Percentiles rank a stretch among this genome's conserved stretches.
Conservation (phyloP, 1,140 invertebrate genomes). For the Gryllus bimaculatus region DNA sequence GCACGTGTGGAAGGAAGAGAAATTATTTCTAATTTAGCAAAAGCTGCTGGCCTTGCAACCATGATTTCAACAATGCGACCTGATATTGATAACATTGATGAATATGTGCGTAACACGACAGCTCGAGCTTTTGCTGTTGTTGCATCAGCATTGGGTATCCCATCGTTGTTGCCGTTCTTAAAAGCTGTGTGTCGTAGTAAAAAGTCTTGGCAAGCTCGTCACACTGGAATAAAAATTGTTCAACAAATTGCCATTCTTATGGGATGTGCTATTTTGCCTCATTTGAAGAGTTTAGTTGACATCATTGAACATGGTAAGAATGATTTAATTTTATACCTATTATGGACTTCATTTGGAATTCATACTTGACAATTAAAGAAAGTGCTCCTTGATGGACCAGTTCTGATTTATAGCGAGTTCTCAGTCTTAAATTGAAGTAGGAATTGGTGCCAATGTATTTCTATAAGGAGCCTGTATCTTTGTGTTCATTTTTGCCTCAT, state of each 20-base stretch:
- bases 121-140: slow-evolving; percentile 98
- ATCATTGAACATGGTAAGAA: slow-evolving; percentile 92
- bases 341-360: not conserved
- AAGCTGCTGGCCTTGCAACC: slow-evolving; percentile 98
- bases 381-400: too few relatives aligned
- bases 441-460: too few relatives aligned
- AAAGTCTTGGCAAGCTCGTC: slow-evolving; percentile 99
- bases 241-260: slow-evolving; percentile 99
- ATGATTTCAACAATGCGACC: slow-evolving; percentile 99
- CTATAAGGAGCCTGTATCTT: too few relatives aligned
- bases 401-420: too few relatives aligned
- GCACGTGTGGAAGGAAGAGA: slow-evolving; percentile 98
- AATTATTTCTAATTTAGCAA: slow-evolving; percentile 98
- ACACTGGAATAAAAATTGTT: slow-evolving; percentile 99
- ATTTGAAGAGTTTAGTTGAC: slow-evolving; percentile 95
- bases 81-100: slow-evolving; percentile 99
- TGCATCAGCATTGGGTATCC: slow-evolving; percentile 93
- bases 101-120: slow-evolving; percentile 98
- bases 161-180: slow-evolving; percentile 92
- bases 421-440: too few relatives aligned
- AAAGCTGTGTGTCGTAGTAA: slow-evolving; percentile 99
- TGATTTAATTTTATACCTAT: not conserved
- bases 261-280: slow-evolving; percentile 98
- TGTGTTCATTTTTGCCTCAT: too few relatives aligned
- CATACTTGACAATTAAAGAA: too few relatives aligned